These are phyloP conservation scores for Gymnothorax reevesii DNA, from an alignment of 2,797 vertebrate species.

Conservation along the genomic window DNA sequence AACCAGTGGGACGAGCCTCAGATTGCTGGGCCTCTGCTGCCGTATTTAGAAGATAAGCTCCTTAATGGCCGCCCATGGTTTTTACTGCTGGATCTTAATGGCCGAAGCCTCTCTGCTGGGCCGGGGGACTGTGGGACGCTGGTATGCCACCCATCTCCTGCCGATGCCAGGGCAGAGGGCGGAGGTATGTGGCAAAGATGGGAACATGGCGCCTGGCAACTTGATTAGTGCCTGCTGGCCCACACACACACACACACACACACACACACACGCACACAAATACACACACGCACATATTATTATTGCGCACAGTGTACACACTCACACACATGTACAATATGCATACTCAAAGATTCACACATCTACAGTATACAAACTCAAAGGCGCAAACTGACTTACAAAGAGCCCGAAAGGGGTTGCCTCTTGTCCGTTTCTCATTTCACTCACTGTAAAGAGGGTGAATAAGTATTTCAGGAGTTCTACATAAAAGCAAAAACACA, in stretches of 20 bases:
- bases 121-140: slow-evolving; percentile 56
- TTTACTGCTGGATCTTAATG: not conserved
- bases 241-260: not conserved
- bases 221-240: not conserved
- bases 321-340: not conserved
- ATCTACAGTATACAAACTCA: not conserved
- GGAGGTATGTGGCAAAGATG: slow-evolving; percentile 31
- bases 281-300: not conserved
- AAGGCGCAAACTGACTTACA: not conserved
- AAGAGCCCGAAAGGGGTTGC: not conserved
- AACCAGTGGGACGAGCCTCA: not conserved
- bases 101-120: slow-evolving; percentile 48
- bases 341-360: not conserved
- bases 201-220: not conserved
- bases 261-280: not conserved
- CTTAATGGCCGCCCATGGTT: not conserved
- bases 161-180: slow-evolving; percentile 35
- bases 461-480: not conserved
- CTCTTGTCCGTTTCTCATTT: not conserved
- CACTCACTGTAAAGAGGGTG: not conserved
- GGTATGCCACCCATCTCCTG: slow-evolving; percentile 64
- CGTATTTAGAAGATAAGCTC: slow-evolving; percentile 32
- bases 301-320: not conserved
- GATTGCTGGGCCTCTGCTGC: not conserved
- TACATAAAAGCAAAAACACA: not conserved